Evolutionary conservation across 2,888 invertebrate species (phyloP), one percentile per base, ranked within the genome.

Genomic region (Palloptera scutellata): DNA sequence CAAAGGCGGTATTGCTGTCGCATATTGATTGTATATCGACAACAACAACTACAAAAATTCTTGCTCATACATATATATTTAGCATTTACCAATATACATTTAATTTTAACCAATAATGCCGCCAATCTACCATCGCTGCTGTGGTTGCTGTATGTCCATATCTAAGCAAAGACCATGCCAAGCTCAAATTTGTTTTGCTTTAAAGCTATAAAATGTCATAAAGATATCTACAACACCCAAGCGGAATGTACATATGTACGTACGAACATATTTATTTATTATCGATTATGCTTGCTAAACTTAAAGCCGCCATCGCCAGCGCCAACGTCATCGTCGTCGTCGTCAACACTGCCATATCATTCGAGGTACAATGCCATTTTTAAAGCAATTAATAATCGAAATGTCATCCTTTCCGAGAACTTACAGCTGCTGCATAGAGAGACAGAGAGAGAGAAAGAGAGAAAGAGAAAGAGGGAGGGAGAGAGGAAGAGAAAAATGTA

Each of bases 311-410:
- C 8, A 48, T 15, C 15, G 8, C 48, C 1, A 48, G 1, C 8
- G 15, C 48, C 48, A 48, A 1, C 48, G 48, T 15, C 15, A 15
- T 15, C 15, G 48, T 15, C 48, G 48, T 15, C 15, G 8, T 15
- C 15, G 48, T 15, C 15, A 15, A 12, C 15, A 15, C 48, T 48
- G 48, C 15, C 55, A 41, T 60, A 13, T 41, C 48, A 58, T 53
- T 64, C 62, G 58, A 51, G 45, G 55, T 62, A 66, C 70, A 73
- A 69, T 67, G 72, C 67, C 68, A 70, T 73, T 72, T 74, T 72
- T 71, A 71, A 70, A 71, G 74, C 73, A 74, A 75, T 75, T 75
- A 75, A 74, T 74, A 75, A 74, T 73, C 73, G 64, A 73, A 73
- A 70, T 74, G 74, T 75, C 74, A 75, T 74, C 70, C 75, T 73